Evolutionary conservation across 1,140 invertebrate species (phyloP), one percentile per base, ranked within the genome.

Genomic region (Forficula auricularia): DNA sequence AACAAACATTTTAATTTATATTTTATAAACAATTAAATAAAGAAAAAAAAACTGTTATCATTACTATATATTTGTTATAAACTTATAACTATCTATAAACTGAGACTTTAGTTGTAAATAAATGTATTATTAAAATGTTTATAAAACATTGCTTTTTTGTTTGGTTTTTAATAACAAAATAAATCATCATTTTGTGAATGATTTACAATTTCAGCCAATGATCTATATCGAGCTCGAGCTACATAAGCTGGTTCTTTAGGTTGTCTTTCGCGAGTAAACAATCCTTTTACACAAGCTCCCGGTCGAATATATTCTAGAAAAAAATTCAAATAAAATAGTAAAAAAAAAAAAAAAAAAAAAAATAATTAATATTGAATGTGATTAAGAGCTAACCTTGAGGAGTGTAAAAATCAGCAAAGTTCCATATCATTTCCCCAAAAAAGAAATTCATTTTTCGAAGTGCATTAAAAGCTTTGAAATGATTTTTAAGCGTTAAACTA

Each of bases 351-450:
- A 40, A 30, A 10, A 33, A 3, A 34, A 15, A 14, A 4, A 14
- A 30, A 42, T 15, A 42, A 6, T 16, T 13, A 42, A 42, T 19
- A 13, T 33, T 33, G 16, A 16, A 40, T 9, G 14, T 16, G 36
- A 16, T 9, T 15, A 19, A 40, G 13, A 44, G 3, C 15, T 37
- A 56, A 73, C 72, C 61, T 63, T 74, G 65, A 35, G 60, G 59
- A 3, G 73, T 76, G 47, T 69, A 66, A 55, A 78, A 78, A 53
- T 78, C 75, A 19, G 73, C 75, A 63, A 80, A 80, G 50, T 79
- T 79, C 77, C 77, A 79, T 22, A 79, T 67, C 68, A 78, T 73
- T 62, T 80, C 77, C 3, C 76, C 77, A 30, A 70, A 58, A 36
- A 80, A 63, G 46, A 63, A 66, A 9, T 62, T 58, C 41, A 50